These are phyloP conservation scores for Wiebesia pumilae DNA, from an alignment of 1,140 invertebrate genomes.

Conservation along the genomic window DNA sequence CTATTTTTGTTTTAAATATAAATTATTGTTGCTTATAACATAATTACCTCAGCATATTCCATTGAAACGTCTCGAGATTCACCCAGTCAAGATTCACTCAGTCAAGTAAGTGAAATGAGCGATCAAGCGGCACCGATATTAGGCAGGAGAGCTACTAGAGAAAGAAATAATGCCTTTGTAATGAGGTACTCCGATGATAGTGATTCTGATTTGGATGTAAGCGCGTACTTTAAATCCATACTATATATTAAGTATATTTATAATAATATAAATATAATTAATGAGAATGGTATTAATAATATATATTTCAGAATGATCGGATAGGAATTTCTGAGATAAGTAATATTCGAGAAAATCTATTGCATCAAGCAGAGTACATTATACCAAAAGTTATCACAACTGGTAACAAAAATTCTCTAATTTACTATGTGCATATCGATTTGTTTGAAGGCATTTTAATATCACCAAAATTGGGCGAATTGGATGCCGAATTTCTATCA, in stretches of 20 bases:
- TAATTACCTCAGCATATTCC: slow-evolving; percentile 66
- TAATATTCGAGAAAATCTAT: slow-evolving; percentile 82
- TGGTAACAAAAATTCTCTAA: slow-evolving; percentile 80
- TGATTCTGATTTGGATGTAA: slow-evolving; percentile 76
- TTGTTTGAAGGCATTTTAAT: slow-evolving; percentile 80
- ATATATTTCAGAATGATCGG: slow-evolving; percentile 76
- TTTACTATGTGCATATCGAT: slow-evolving; percentile 82
- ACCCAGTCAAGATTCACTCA: slow-evolving; percentile 76
- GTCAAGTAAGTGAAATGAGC: slow-evolving; percentile 79
- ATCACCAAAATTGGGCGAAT: slow-evolving; percentile 75
- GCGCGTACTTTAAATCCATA: neutral
- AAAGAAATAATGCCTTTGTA: slow-evolving; percentile 68
- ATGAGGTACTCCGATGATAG: slow-evolving; percentile 74
- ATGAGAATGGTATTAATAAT: neutral
- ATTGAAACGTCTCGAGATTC: slow-evolving; percentile 62
- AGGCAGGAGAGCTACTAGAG: slow-evolving; percentile 79
- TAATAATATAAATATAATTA: neutral
- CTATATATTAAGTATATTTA: neutral
- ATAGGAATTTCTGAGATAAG: slow-evolving; percentile 80
- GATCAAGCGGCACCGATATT: slow-evolving; percentile 79
- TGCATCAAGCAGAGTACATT: slow-evolving; percentile 82
- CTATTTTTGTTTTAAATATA: neutral
- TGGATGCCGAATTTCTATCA: slow-evolving; percentile 77
- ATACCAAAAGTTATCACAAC: slow-evolving; percentile 79
- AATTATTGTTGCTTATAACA: neutral